Base-by-base conservation (phyloP, 2,888 invertebrate genomes). In the Agrenia bidenticulata region DNA sequence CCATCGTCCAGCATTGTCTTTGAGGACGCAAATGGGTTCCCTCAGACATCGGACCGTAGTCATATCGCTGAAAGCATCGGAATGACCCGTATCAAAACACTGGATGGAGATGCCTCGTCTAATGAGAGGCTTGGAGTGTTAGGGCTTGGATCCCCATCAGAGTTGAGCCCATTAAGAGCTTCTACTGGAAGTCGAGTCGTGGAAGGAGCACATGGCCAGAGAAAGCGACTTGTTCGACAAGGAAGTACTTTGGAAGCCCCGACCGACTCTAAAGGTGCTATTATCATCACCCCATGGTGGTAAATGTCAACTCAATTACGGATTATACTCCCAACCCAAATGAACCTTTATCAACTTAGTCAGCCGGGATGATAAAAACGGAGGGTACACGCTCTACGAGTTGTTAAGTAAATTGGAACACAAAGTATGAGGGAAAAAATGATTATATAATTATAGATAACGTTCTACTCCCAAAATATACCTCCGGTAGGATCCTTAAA, bases 231-330 rank as follows among this genome's bases (percentile, higher is more conserved):
- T 39, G 88, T 88, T 11, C 85, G 90, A 9, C 92, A 92, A 80
- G 84, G 69, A 53, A 92, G 91, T 80, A 84, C 87, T 13, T 85
- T 92, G 84, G 92, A 92, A 77, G 92, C 92, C 1, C 92, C 91
- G 70, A 84, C 88, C 66, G 87, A 89, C 75, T 83, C 85, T 1
- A 88, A 90, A 77, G 92, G 92, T 15, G 87, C 55, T 27, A 55
- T 55, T 55, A 55, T 55, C 55, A 55, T 55, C 55, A 55, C 55
- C 32, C 55, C 55, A 55, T 27, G 55, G 55, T 55, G 55, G 27
- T 55, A 55, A 55, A 55, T 55, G 55, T 55, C 55, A 55, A 55
- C 55, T 55, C 55, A 55, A 55, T 55, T 55, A 51, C 26, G 55
- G 26, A 26, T 24, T 24, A 17, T 32, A 24, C 32, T 17, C 51